Evolutionary conservation across 1,140 invertebrate genomes (phyloP).

Genomic region (Ceratoteleas bidentatus): DNA sequence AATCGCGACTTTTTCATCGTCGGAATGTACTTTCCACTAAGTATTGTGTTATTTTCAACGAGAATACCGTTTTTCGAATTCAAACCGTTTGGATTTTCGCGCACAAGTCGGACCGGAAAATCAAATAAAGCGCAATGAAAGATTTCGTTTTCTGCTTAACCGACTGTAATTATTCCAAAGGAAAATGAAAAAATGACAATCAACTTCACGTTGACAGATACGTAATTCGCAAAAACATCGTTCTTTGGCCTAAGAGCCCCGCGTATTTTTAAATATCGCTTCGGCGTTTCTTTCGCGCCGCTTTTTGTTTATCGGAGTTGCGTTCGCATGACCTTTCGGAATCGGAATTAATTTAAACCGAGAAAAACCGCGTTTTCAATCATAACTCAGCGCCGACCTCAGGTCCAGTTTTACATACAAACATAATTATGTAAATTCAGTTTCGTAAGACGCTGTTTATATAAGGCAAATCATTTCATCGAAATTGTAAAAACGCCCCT

Average conservation of each 20-base stretch:
- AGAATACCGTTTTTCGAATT: too few relatives aligned
- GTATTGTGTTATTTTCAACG: too few relatives aligned
- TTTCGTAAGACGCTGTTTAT: constrained; percentile 41
- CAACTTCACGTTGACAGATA: constrained; percentile 17
- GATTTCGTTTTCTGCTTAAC: too few relatives aligned
- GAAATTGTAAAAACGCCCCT: constrained; percentile 22
- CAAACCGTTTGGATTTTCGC: neutral
- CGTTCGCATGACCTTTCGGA: constrained; percentile 31
- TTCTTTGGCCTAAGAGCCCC: constrained; percentile 28
- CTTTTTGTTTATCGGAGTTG: constrained; percentile 36
- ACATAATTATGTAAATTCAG: constrained; percentile 42
- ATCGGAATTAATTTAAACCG: constrained; percentile 31
- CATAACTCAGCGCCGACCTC: constrained; percentile 21
- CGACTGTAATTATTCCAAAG: too few relatives aligned
- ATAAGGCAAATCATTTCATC: constrained; percentile 27
- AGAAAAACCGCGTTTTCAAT: constrained; percentile 34
- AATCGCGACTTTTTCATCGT: neutral
- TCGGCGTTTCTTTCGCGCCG: constrained; percentile 8
- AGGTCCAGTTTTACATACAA: constrained; percentile 43
- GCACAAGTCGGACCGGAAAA: too few relatives aligned
- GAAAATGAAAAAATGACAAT: constrained; percentile 12
- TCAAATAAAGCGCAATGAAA: too few relatives aligned
- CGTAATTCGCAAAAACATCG: constrained; percentile 25
- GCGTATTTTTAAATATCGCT: constrained; percentile 20
- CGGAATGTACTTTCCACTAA: too few relatives aligned